A percentile compares a stretch with the other conserved stretches of the same genome.
Evolutionary conservation across 2,113 vertebrate genomes (phyloP).

Genomic region (Struthio camelus): DNA sequence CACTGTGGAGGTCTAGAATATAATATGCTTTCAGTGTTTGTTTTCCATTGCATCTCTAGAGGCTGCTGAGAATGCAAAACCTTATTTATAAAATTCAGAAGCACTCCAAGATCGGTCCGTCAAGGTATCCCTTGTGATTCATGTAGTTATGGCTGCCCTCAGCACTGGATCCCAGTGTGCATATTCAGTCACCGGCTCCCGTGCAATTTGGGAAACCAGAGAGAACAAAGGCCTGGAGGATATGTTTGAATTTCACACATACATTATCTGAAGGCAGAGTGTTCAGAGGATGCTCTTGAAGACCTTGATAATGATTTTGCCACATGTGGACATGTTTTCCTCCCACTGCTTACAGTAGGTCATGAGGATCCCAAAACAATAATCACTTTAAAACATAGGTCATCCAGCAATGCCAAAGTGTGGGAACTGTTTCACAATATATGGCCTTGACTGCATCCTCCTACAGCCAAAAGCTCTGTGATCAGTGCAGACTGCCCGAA

Average conservation of each 20-base stretch:
- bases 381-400: not conserved
- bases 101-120: not conserved
- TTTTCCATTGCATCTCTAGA: not conserved
- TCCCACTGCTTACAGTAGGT: not conserved
- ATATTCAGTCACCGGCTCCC: not conserved
- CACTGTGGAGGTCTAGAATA: not conserved
- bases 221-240: not conserved
- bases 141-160: not conserved
- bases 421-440: not conserved
- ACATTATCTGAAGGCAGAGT: not conserved
- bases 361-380: not conserved
- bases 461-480: not conserved
- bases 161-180: accelerated
- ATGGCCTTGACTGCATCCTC: not conserved
- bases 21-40: not conserved
- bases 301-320: not conserved
- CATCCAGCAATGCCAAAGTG: not conserved
- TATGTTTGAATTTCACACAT: not conserved
- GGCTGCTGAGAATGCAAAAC: not conserved
- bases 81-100: not conserved
- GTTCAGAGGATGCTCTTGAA: not conserved
- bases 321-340: not conserved
- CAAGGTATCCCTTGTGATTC: not conserved
- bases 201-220: not conserved
- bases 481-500: not conserved